Percentiles rank a stretch among this genome's conserved stretches.
Conservation (phyloP, 2,888 invertebrate genomes). For the Pammene fasciana region DNA sequence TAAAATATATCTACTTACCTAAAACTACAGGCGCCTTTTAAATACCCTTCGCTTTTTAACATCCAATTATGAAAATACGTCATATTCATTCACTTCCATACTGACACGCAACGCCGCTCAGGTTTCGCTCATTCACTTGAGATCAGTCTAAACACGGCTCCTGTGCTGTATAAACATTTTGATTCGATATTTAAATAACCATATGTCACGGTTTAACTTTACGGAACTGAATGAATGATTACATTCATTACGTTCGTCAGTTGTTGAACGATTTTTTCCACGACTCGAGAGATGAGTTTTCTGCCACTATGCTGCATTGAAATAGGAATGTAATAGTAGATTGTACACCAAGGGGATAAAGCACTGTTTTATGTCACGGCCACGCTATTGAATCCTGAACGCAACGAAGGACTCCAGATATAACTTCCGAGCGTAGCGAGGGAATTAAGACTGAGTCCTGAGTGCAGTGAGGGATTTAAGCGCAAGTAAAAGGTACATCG, state of each 20-base stretch:
- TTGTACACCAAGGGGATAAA: too few species aligned
- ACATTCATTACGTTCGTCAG: slow-evolving; percentile 1
- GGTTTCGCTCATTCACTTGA: slow-evolving; percentile 71
- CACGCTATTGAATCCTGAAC: too few species aligned
- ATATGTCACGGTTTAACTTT: slow-evolving; percentile 59
- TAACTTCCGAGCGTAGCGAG: too few species aligned
- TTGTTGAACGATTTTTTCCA: not conserved
- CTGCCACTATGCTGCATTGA: too few species aligned
- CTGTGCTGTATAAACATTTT: slow-evolving; percentile 65
- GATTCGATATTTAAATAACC: slow-evolving; percentile 73
- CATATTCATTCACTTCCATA: slow-evolving; percentile 36
- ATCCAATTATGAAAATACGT: slow-evolving; percentile 3
- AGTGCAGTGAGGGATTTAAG: too few species aligned
- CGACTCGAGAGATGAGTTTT: too few species aligned
- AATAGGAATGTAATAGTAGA: too few species aligned
- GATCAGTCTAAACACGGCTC: slow-evolving; percentile 80
- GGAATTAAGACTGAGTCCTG: too few species aligned
- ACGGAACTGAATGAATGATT: slow-evolving; percentile 31
- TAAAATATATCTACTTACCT: too few species aligned
- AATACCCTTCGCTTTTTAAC: slow-evolving; percentile 1
- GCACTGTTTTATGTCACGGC: too few species aligned
- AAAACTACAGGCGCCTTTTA: not conserved
- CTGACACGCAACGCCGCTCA: slow-evolving; percentile 51
- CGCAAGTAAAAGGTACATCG: too few species aligned
- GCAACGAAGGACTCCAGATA: too few species aligned